Percentiles rank a stretch among this genome's conserved stretches.
Conservation (phyloP, 1,140 invertebrate genomes). For the Bombus waltoni region DNA sequence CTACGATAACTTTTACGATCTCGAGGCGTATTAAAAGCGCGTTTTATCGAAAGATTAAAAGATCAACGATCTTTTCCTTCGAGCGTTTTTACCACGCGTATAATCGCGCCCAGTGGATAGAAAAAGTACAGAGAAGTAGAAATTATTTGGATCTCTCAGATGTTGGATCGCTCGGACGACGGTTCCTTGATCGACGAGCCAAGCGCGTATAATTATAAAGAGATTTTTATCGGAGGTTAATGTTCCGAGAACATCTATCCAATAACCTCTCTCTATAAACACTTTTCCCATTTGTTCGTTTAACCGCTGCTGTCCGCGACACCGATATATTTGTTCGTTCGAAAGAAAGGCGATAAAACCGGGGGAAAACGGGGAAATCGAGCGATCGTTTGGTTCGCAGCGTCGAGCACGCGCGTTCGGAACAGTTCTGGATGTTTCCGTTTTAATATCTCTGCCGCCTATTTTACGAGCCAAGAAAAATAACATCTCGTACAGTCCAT, state of each 20-base stretch:
- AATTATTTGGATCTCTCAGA: background rate
- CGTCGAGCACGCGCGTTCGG: no score
- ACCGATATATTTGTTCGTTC: background rate
- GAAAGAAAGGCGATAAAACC: background rate
- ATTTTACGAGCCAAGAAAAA: background rate
- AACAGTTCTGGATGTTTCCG: background rate
- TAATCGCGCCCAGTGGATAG: rapidly evolving
- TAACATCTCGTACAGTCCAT: background rate
- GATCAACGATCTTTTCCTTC: no score
- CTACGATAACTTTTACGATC: background rate
- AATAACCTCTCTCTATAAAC: no score
- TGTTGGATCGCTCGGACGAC: background rate
- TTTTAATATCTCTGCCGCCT: background rate
- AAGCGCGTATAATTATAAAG: background rate
- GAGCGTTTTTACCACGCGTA: background rate
- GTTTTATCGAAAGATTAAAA: background rate
- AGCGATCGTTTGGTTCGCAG: background rate
- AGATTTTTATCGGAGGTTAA: background rate
- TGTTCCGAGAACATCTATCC: no score
- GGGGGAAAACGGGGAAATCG: background rate
- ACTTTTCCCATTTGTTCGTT: no score
- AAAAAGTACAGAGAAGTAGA: background rate
- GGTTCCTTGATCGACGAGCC: background rate
- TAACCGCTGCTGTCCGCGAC: no score
- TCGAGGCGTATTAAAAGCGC: background rate